Conservation (phyloP, 2,113 vertebrate genomes). For the Phaethon lepturus region DNA sequence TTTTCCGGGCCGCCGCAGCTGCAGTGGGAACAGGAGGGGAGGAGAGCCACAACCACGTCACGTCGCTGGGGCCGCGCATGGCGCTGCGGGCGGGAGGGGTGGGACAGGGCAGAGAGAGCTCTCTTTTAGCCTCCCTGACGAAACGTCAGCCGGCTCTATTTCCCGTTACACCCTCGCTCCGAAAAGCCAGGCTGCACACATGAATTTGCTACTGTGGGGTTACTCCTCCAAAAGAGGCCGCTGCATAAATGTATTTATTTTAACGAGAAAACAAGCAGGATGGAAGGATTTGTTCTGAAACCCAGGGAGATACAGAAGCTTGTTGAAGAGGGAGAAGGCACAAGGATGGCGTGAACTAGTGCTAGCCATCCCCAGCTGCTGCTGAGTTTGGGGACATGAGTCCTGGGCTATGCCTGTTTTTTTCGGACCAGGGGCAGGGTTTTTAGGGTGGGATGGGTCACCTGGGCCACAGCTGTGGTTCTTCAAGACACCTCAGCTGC, state of each 20-base stretch:
- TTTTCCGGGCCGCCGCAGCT: accelerated
- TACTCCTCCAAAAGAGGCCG: background rate
- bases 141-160: background rate
- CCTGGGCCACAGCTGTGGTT: background rate
- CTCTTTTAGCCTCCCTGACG: background rate
- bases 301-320: background rate
- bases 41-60: background rate
- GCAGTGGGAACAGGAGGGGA: background rate
- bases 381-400: background rate
- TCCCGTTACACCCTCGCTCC: background rate
- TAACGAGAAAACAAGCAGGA: background rate
- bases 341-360: background rate
- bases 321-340: background rate
- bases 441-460: background rate
- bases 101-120: background rate
- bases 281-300: background rate
- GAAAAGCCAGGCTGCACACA: background rate
- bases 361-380: background rate
- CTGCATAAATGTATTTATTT: background rate
- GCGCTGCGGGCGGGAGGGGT: background rate
- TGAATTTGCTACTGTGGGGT: background rate
- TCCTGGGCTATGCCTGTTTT: background rate
- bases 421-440: background rate
- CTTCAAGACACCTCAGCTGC: background rate
- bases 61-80: background rate